phyloP scores from a whole-genome alignment of 2,888 invertebrate species.

The Palloptera scutellata region DNA sequence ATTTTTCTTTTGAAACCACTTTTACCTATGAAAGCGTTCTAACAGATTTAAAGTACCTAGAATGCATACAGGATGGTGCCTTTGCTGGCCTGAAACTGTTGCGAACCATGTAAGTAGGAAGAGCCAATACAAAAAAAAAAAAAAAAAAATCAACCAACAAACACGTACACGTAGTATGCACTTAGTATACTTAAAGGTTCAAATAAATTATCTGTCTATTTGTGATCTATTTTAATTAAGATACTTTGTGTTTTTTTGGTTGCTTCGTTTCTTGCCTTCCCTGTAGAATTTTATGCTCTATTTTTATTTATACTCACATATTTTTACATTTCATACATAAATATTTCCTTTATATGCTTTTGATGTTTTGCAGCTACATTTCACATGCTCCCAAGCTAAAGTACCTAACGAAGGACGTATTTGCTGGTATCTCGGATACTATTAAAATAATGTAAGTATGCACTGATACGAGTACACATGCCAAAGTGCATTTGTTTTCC shows the following conservation, averaged over 20 bases:
- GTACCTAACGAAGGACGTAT: constrained; percentile 61
- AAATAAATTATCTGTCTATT: too few species aligned
- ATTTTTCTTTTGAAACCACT: too few species aligned
- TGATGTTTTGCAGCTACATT: constrained; percentile 69
- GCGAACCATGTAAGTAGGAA: constrained; percentile 54
- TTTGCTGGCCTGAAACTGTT: constrained; percentile 54
- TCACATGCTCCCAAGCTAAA: constrained; percentile 73
- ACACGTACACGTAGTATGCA: too few species aligned
- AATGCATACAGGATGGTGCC: constrained; percentile 59
- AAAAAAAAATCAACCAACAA: too few species aligned
- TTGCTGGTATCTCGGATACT: constrained; percentile 58
- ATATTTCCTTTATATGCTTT: constrained; percentile 8
- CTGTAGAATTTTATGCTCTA: not conserved
- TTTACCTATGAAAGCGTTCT: constrained; percentile 45
- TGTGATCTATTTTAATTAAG: too few species aligned
- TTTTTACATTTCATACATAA: constrained; percentile 16
- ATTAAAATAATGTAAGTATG: constrained; percentile 70
- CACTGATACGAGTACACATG: not conserved
- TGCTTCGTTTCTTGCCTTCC: not conserved
- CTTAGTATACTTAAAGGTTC: too few species aligned
- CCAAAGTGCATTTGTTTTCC: not conserved
- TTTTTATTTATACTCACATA: not conserved
- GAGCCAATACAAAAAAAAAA: not conserved
- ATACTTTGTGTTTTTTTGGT: not conserved
- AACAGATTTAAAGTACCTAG: constrained; percentile 56